Evolutionary conservation across 2,888 invertebrate genomes (phyloP), one percentile per base, ranked within the genome.

Genomic region (Drosophila anomalata): DNA sequence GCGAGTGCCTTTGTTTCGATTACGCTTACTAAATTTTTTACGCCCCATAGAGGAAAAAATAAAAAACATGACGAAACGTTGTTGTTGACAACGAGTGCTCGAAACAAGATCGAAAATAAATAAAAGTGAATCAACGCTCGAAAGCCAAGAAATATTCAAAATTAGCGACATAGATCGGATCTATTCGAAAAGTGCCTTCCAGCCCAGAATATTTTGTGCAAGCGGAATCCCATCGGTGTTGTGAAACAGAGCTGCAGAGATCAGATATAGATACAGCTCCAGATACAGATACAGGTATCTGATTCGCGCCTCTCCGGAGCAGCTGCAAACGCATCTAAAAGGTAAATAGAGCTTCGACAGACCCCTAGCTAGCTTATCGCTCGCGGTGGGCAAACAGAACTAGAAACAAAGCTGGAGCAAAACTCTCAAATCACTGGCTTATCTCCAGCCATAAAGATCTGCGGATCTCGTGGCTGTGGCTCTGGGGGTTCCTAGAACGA

Each of bases 11-110:
- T 87, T 81, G 70, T 85, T 81, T 71, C 58, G 69, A 65, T 72
- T 71, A 53, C 66, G 85, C 66, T 87, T 75, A 79, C 79, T 56
- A 76, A 67, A 76, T 80, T 68, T 77, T 72, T 39, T 54, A 55
- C 41, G 68, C 74, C 60, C 61, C 79, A 69, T 67, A 68, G 47
- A 69, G 60, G 63, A 41, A 60, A 42, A 66, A 48, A 55, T 29
- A 48, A 41, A 67, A 79, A 87, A 77, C 77, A 87, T 87, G 69
- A 87, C 63, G 82, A 84, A 73, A 80, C 63, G 66, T 79, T 75
- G 56, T 63, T 67, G 63, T 67, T 65, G 67, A 81, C 81, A 79
- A 69, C 68, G 73, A 66, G 73, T 66, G 78, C 36, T 14, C 46
- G 60, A 66, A 73, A 61, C 61, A 80, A 60, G 48, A 66, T 46